Conservation (phyloP, 2,113 vertebrate genomes). For the Sphyrna mokarran region DNA sequence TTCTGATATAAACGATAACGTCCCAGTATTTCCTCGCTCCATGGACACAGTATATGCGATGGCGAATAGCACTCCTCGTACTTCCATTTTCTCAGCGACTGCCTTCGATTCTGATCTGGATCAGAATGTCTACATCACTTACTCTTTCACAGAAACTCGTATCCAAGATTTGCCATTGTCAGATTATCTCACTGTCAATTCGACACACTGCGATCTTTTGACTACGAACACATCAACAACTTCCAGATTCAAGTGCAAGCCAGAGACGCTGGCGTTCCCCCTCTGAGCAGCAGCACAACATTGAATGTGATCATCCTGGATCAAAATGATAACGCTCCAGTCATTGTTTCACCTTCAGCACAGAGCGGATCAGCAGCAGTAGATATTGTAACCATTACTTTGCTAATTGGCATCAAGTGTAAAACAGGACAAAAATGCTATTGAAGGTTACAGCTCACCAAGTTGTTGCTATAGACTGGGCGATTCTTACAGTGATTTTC, state of each 20-base stretch:
- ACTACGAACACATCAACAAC: not conserved
- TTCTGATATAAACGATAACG: constrained; percentile 52
- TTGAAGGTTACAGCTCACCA: not conserved
- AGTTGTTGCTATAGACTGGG: not conserved
- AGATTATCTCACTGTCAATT: not conserved
- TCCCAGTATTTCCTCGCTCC: constrained; percentile 50
- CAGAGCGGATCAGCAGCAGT: constrained; percentile 10
- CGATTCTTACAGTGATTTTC: not conserved
- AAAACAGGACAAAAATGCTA: not conserved
- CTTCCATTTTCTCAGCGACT: constrained; percentile 47
- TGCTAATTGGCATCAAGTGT: constrained; percentile 8
- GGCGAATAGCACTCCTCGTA: constrained; percentile 52
- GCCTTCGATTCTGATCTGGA: constrained; percentile 54
- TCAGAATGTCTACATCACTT: constrained; percentile 52
- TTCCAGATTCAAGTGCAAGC: constrained; percentile 36
- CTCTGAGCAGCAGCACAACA: constrained; percentile 18
- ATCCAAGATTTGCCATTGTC: not conserved
- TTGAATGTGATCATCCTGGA: constrained; percentile 31
- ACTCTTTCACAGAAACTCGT: constrained; percentile 17
- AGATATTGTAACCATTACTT: not conserved
- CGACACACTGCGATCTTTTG: constrained; percentile 28
- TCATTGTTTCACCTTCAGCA: constrained; percentile 17
- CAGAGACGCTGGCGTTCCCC: not conserved
- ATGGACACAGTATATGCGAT: not conserved
- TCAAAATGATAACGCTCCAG: constrained; percentile 36